Percentiles rank a stretch among this genome's conserved stretches.
These are phyloP conservation scores for Oreocharis arfaki DNA, from an alignment of 2,113 vertebrate species.

Conservation along the genomic window DNA sequence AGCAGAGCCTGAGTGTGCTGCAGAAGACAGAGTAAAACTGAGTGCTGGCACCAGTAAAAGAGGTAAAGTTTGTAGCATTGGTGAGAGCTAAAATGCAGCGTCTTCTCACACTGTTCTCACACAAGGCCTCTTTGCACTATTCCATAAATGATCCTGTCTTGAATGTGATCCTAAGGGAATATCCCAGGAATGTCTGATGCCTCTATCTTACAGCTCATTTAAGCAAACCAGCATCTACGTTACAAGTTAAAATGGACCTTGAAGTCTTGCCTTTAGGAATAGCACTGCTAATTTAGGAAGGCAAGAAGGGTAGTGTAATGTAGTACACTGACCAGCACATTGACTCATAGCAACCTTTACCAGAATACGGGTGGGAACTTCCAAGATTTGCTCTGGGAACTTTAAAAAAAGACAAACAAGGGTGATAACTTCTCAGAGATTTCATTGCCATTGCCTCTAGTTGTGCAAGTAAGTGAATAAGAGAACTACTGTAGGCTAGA, in stretches of 20 bases:
- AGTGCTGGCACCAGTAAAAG: background rate
- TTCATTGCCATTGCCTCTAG: background rate
- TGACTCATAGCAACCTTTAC: background rate
- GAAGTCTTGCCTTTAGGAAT: background rate
- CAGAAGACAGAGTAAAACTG: background rate
- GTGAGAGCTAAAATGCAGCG: background rate
- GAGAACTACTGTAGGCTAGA: background rate
- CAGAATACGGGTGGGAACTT: background rate
- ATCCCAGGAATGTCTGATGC: background rate
- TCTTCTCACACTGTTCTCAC: background rate
- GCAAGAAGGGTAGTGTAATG: background rate
- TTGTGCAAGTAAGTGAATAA: slow-evolving; percentile 3
- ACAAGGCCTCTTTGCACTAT: background rate
- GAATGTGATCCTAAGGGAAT: background rate
- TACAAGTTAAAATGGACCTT: background rate
- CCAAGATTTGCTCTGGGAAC: background rate
- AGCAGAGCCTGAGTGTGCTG: background rate
- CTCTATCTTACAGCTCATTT: background rate
- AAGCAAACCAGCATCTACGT: background rate
- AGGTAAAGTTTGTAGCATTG: background rate
- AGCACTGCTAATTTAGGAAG: background rate
- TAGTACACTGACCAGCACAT: background rate
- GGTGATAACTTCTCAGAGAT: background rate
- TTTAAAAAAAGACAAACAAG: background rate
- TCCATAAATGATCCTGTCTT: background rate